These are phyloP conservation scores for Lanius collurio DNA, from an alignment of 2,113 vertebrate genomes.

Conservation along the genomic window DNA sequence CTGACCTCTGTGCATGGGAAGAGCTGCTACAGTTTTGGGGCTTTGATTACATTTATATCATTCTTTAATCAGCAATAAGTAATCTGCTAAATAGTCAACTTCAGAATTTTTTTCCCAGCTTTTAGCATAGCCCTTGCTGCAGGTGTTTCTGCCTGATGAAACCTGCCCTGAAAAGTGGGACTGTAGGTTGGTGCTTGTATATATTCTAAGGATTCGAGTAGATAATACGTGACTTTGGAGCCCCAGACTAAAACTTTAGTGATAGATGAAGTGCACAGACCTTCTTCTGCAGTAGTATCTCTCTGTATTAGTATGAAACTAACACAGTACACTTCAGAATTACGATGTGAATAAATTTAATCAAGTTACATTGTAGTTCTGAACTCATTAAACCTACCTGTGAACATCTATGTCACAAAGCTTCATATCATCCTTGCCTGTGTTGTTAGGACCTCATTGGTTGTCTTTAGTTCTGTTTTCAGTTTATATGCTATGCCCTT, in stretches of 20 bases:
- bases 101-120: background rate
- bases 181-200: background rate
- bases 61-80: background rate
- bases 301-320: background rate
- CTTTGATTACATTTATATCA: background rate
- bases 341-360: background rate
- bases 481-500: background rate
- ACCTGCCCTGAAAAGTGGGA: background rate
- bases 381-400: background rate
- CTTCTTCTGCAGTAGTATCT: background rate
- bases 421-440: background rate
- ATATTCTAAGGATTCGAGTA: background rate
- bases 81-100: background rate
- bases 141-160: background rate
- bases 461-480: background rate
- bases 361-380: background rate
- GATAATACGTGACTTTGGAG: background rate
- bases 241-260: background rate
- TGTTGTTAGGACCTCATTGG: rapidly evolving
- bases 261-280: background rate
- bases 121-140: background rate
- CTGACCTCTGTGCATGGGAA: background rate
- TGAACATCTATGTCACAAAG: background rate
- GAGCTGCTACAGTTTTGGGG: background rate
- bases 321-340: background rate